phyloP scores from a whole-genome alignment of 92 coral and sea anemone genomes.

The Heliopora coerulea region DNA sequence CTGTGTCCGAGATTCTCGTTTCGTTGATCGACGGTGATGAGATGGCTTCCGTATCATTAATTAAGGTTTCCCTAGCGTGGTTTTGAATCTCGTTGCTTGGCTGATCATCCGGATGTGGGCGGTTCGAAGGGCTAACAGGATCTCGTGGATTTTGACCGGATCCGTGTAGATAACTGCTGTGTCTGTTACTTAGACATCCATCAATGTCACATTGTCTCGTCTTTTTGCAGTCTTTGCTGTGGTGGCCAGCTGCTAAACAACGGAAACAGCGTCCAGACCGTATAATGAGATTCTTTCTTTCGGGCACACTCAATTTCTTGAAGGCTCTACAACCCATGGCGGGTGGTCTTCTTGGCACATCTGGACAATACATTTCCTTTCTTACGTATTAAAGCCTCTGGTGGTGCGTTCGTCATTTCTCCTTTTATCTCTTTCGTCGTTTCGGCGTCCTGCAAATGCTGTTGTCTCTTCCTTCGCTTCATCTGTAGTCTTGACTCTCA shows the following conservation, averaged over 20 bases:
- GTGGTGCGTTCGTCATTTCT: neutral
- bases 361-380: neutral
- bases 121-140: too few relatives aligned
- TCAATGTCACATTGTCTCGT: conserved; percentile 37
- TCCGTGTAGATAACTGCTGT: conserved; percentile 46
- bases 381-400: neutral
- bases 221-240: conserved; percentile 17
- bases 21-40: too few relatives aligned
- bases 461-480: conserved; percentile 5
- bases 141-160: too few relatives aligned
- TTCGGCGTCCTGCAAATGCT: too few relatives aligned
- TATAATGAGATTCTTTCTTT: conserved; percentile 1
- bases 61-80: too few relatives aligned
- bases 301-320: conserved; percentile 8
- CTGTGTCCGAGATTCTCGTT: too few relatives aligned
- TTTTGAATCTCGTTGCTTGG: too few relatives aligned
- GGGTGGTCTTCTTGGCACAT: neutral
- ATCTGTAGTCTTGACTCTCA: conserved; percentile 11
- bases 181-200: conserved; percentile 34
- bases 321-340: conserved; percentile 11
- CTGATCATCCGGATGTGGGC: too few relatives aligned
- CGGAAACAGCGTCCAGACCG: conserved; percentile 27
- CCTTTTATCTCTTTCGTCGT: neutral
- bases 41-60: too few relatives aligned
- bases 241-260: conserved; percentile 34